Evolutionary conservation across 37 sponge, comb jelly and placozoan species (phyloP), one percentile per base, ranked within the genome.

Genomic region (Oscarella lobularis): DNA sequence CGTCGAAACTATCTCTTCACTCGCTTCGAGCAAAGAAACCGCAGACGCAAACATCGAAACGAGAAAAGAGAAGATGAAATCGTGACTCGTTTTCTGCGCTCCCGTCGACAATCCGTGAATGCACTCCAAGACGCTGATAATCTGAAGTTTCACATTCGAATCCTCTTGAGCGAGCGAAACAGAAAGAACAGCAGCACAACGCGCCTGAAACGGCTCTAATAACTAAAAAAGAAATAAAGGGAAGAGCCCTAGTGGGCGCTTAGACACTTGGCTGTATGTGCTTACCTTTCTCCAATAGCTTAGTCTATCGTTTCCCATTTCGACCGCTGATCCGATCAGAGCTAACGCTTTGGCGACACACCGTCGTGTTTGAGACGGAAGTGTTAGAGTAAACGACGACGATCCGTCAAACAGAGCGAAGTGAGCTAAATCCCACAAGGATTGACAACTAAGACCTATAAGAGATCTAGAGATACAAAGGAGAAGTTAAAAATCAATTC

Each of bases 401-500:
- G n/a, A n/a, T n/a, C n/a, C n/a, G n/a, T n/a, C n/a, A n/a, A n/a
- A n/a, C n/a, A n/a, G n/a, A n/a, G n/a, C n/a, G n/a, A n/a, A n/a
- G n/a, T 73, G 78, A 48, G 3, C 75, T 77, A 38, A 73, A 80
- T 3, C 67, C 54, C n/a, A 73, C 84, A 67, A 78, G 79, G 36
- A 85, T 78, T 73, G 32, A 48, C 73, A 67, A 30, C 27, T 20
- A 29, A 35, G 14, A 70, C 37, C 14, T n/a, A 31, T 20, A 35
- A 20, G 27, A n/a, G 37, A 20, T 20, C 73, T 70, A 70, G 27
- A n/a, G 27, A 29, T n/a, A 20, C 73, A 70, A n/a, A n/a, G n/a
- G n/a, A n/a, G n/a, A n/a, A n/a, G n/a, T n/a, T n/a, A n/a, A n/a
- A 70, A 70, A 70, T 70, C 27, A 70, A 70, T 20, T 35, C 14